Base-by-base conservation (phyloP, 2,797 vertebrate genomes). In the Melopsittacus undulatus region DNA sequence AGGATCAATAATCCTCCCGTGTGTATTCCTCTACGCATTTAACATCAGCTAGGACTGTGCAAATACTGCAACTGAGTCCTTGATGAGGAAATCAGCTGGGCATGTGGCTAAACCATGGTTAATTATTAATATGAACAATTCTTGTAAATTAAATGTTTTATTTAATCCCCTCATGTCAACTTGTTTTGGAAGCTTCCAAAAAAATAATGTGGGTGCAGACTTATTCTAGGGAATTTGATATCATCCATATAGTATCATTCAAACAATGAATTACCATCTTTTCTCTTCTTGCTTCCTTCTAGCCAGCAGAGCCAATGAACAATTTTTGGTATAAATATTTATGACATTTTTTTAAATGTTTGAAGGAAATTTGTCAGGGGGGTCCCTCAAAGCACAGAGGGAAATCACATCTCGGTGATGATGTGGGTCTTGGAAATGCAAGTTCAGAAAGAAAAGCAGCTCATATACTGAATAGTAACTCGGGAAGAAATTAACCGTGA, bases 221-320 rank as follows among this genome's bases (percentile, higher is more conserved):
- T 61, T 93, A 46, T 84, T 70, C 70, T 51, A 23, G 18, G 18
- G 49, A 81, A 91, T 76, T 88, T 90, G 2, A 49, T 94, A 32
- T 24, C 59, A 46, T 43, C 23, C 36, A 10, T 72, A 34, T 32
- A 40, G 56, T 57, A 49, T 38, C 19, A 64, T 46, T 76, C 13
- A 1, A 67, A 40, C 9, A 4, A 62, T 61, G 76, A 90, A 88
- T 79, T 68, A 45, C 12, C 64, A 11, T 76, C 52, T 95, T 81
- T 84, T 76, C 46, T 76, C 59, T 43, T 83, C 73, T 69, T 87
- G 43, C 36, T 88, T 87, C 88, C 1, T 94, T 89, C 59, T 73
- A 75, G 64, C 43, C 74, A 79, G 48, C 19, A 69, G 83, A 76
- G 70, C 40, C 48, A 97, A 96, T 56, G 67, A 94, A 95, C 70